Percentiles rank a stretch among this genome's conserved stretches.
Conservation (phyloP, 1,140 invertebrate genomes). For the Halyomorpha halys region DNA sequence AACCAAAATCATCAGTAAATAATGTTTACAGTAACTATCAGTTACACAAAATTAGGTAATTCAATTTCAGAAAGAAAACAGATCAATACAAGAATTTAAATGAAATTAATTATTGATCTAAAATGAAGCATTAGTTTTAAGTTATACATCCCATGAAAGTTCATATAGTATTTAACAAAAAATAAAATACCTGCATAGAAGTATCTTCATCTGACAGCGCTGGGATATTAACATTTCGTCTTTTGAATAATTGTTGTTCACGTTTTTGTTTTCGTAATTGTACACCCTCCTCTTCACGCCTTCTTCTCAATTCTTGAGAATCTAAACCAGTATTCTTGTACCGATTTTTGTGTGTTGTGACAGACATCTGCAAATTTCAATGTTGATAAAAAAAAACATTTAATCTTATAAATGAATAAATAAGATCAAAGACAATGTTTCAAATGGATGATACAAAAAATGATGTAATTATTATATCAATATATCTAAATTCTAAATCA, state of each 20-base stretch:
- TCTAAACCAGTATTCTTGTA: conserved; percentile 92
- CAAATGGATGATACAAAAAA: too few species aligned
- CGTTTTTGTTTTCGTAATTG: conserved; percentile 91
- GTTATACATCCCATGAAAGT: background rate
- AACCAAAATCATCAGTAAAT: too few species aligned
- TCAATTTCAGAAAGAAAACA: too few species aligned
- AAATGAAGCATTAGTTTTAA: background rate
- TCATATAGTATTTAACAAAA: too few species aligned
- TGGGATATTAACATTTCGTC: conserved; percentile 69
- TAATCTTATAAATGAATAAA: too few species aligned
- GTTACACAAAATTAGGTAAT: background rate
- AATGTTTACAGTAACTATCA: too few species aligned
- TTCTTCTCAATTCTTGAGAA: conserved; percentile 78
- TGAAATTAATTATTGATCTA: background rate
- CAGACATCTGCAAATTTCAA: conserved; percentile 52
- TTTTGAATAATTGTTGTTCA: conserved; percentile 84
- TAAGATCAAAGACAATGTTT: too few species aligned
- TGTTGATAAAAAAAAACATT: too few species aligned
- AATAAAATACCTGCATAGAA: conserved; percentile 33
- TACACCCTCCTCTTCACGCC: conserved; percentile 92
- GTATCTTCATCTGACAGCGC: conserved; percentile 40
- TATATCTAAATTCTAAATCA: too few species aligned
- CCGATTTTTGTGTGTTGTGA: conserved; percentile 72
- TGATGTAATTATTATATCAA: too few species aligned
- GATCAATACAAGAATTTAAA: too few species aligned